Evolutionary conservation across 1,140 invertebrate genomes (phyloP).

Genomic region (Aphidius gifuensis): DNA sequence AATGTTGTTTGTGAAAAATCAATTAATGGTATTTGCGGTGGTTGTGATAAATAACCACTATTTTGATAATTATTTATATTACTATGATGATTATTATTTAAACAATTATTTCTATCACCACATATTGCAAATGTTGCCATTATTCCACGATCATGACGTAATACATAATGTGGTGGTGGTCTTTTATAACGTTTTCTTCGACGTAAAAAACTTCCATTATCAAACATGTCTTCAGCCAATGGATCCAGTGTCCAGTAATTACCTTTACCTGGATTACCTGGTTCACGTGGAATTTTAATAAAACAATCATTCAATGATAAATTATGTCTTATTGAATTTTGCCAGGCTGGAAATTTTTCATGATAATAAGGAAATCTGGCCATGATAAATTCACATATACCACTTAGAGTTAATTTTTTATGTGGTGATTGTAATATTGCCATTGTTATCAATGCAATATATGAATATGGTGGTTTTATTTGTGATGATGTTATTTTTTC

Average conservation of each 20-base stretch:
- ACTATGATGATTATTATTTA: conserved; percentile 30
- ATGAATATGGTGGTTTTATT: conserved; percentile 96
- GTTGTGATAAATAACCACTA: conserved; percentile 49
- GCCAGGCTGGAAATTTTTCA: conserved; percentile 94
- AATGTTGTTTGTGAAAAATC: conserved; percentile 54
- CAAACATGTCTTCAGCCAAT: conserved; percentile 97
- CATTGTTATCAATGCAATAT: conserved; percentile 98
- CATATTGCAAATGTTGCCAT: conserved; percentile 54
- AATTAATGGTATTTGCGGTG: conserved; percentile 50
- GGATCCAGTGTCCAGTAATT: conserved; percentile 99
- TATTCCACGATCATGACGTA: conserved; percentile 51
- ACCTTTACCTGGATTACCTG: conserved; percentile 97
- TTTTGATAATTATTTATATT: conserved; percentile 22
- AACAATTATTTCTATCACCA: conserved; percentile 24
- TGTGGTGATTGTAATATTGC: conserved; percentile 95
- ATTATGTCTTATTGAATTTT: conserved; percentile 97
- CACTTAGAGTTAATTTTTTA: conserved; percentile 93
- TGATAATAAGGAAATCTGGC: conserved; percentile 92
- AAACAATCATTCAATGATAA: conserved; percentile 98
- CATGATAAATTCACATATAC: conserved; percentile 99
- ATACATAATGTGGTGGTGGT: conserved; percentile 63
- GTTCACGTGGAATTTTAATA: conserved; percentile 96
- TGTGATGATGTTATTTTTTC: conserved; percentile 54
- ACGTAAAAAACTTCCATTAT: conserved; percentile 95
- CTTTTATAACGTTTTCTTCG: conserved; percentile 94